A percentile compares a stretch with the other conserved stretches of the same genome.
Evolutionary conservation across 2,797 vertebrate genomes (phyloP).

Genomic region (Coracias cyanogaster): DNA sequence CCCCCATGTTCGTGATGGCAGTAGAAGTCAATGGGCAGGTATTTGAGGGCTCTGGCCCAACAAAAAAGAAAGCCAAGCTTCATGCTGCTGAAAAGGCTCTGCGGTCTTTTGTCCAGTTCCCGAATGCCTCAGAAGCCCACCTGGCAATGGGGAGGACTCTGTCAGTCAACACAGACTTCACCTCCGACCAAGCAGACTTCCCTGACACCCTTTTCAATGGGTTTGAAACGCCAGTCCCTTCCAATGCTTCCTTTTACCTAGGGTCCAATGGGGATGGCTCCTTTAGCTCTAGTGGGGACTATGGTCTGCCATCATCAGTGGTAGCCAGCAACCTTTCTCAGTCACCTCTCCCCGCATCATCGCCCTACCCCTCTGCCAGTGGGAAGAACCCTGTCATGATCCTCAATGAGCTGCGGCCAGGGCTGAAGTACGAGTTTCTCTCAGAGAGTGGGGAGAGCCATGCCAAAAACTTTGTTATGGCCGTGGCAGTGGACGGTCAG

Average conservation of each 20-base stretch:
- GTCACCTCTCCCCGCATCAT: constrained; percentile 84
- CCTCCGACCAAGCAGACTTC: constrained; percentile 96
- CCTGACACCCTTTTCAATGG: constrained; percentile 96
- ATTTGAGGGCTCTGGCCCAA: constrained; percentile 95
- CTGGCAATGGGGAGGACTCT: constrained; percentile 96
- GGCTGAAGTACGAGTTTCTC: constrained; percentile 96
- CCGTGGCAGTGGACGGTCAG: constrained; percentile 93
- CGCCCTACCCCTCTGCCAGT: constrained; percentile 86
- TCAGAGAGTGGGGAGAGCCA: constrained; percentile 98
- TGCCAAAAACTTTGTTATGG: constrained; percentile 98
- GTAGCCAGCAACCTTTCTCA: constrained; percentile 85
- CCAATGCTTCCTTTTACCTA: constrained; percentile 88
- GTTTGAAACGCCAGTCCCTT: constrained; percentile 89
- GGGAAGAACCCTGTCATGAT: constrained; percentile 99
- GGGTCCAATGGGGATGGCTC: constrained; percentile 91
- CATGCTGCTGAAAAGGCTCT: constrained; percentile 95
- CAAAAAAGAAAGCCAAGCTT: constrained; percentile 97
- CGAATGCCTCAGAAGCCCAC: constrained; percentile 95
- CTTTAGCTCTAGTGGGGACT: constrained; percentile 88
- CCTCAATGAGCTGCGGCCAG: constrained; percentile 95
- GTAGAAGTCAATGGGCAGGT: constrained; percentile 97
- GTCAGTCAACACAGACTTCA: constrained; percentile 94
- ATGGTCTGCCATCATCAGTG: constrained; percentile 78
- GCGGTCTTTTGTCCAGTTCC: constrained; percentile 97
- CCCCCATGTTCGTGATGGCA: constrained; percentile 95